Conservation (phyloP, 1,140 invertebrate genomes). For the Bombus affinis region DNA sequence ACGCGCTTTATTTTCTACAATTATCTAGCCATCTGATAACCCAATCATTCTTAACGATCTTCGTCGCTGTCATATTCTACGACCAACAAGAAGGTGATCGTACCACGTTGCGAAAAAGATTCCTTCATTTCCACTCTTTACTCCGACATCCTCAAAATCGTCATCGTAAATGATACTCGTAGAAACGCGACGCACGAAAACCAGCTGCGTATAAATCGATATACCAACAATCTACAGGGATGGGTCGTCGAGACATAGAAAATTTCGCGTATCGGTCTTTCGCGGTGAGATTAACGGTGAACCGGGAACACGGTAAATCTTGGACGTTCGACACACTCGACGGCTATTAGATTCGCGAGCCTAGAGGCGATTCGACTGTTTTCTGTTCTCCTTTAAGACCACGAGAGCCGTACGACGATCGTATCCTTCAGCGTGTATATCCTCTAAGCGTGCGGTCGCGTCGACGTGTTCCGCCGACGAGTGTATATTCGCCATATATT, state of each 20-base stretch:
- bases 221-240: too few species aligned
- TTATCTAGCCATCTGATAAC: background rate
- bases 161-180: too few species aligned
- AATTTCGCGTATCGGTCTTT: background rate
- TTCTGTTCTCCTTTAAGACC: conserved; percentile 9
- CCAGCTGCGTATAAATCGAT: too few species aligned
- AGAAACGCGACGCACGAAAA: too few species aligned
- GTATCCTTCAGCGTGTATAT: conserved; percentile 5
- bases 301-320: background rate
- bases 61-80: too few species aligned
- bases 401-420: background rate
- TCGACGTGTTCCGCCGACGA: conserved; percentile 17
- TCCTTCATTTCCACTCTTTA: too few species aligned
- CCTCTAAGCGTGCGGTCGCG: conserved; percentile 1
- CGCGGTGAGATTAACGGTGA: background rate
- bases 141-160: too few species aligned
- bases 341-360: conserved; percentile 16
- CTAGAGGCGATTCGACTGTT: background rate
- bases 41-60: too few species aligned
- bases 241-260: background rate
- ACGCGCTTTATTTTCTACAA: background rate
- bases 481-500: conserved; percentile 70
- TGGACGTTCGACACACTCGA: background rate
- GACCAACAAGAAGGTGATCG: too few species aligned
- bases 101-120: too few species aligned